A percentile compares a stretch with the other conserved stretches of the same genome.
phyloP scores from a whole-genome alignment of 2,113 vertebrate genomes.

The Coregonus clupeaformis region DNA sequence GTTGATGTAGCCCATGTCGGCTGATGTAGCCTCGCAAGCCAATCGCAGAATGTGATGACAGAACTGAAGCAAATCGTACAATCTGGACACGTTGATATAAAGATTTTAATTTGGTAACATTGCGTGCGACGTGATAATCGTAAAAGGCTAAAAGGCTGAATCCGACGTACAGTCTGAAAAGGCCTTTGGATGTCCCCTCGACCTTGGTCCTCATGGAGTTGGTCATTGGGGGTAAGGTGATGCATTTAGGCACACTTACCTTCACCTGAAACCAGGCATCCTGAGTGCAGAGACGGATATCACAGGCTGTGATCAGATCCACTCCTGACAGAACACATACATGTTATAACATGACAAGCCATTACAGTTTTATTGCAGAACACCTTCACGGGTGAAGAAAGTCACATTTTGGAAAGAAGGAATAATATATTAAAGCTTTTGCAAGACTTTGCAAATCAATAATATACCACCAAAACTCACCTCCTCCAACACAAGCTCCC shows the following conservation, averaged over 20 bases:
- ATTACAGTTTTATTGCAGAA: too few species aligned
- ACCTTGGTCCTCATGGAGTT: not conserved
- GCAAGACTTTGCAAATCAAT: not conserved
- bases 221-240: not conserved
- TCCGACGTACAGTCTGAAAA: too few species aligned
- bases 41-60: too few species aligned
- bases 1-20: too few species aligned
- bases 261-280: constrained; percentile 90
- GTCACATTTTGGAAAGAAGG: not conserved
- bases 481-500: constrained; percentile 82
- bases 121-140: too few species aligned
- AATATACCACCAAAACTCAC: constrained; percentile 61
- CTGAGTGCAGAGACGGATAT: constrained; percentile 85
- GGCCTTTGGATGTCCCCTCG: not conserved
- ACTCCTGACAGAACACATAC: constrained; percentile 70
- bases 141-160: too few species aligned
- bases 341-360: not conserved
- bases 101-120: too few species aligned
- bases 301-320: constrained; percentile 85
- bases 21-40: too few species aligned
- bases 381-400: too few species aligned
- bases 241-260: constrained; percentile 54
- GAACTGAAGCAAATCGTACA: too few species aligned
- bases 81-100: too few species aligned
- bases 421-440: not conserved